Evolutionary conservation across 2,888 invertebrate species (phyloP), one percentile per base, ranked within the genome.

Genomic region (Gari tellinella): DNA sequence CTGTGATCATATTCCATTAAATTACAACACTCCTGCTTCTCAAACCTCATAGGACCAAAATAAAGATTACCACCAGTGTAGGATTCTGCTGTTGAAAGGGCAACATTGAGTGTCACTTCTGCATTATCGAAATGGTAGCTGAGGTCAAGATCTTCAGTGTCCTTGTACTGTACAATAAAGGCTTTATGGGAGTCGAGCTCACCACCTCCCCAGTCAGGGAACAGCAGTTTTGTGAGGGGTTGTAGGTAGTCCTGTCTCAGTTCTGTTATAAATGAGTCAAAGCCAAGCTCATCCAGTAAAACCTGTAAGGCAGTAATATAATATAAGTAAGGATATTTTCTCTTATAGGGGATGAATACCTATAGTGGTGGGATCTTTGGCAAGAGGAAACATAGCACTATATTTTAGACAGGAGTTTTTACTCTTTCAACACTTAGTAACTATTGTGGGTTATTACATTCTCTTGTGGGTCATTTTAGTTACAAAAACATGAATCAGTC

Each of bases 71-170:
- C 92, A 8, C 91, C 92, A 26, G 80, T 81, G 82, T 90, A 93
- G 8, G 85, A 80, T 40, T 88, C 85, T n/a, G 88, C 88, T 12
- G 92, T 83, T 25, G 90, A 89, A 23, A 79, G 43, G 5, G 75
- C 58, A n/a, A 93, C 85, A 82, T 93, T 93, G 12, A 92, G 61
- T 2, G 92, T 92, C 5, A 92, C 86, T 83, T 93, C 93, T 23
- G 92, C 90, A 73, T 93, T 93, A 84, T 93, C 93, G 84, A 86
- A 93, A 82, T 93, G 93, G 79, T 86, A 89, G 58, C 82, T 82
- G 15, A 93, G 86, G 63, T 92, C 91, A 23, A 76, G 67, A 82
- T 93, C 92, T 60, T 90, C 83, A 3, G 82, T 89, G 3, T 85
- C 68, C 46, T 88, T 86, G 82, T 93, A 93, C 21, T 84, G 83